These are phyloP conservation scores for Galeopterus variegatus DNA, from an alignment of 2,113 vertebrate species.

Conservation along the genomic window DNA sequence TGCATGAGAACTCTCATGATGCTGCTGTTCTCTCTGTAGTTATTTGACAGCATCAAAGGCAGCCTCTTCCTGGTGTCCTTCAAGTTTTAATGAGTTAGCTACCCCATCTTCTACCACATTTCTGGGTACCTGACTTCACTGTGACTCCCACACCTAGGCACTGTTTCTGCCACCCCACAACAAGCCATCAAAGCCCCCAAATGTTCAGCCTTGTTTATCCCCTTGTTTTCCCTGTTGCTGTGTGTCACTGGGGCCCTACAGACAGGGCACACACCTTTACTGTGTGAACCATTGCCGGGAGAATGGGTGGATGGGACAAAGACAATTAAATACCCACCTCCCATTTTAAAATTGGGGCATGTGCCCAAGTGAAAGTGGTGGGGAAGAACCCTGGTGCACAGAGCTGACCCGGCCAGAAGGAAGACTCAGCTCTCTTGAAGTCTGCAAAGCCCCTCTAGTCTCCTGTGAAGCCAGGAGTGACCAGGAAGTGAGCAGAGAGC, in stretches of 20 bases:
- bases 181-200: neutral
- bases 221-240: neutral
- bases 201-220: rapidly evolving
- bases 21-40: neutral
- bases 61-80: conserved; percentile 6
- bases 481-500: neutral
- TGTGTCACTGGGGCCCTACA: neutral
- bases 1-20: rapidly evolving
- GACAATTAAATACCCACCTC: neutral
- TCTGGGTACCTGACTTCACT: neutral
- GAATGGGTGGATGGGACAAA: neutral
- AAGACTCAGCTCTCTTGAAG: neutral
- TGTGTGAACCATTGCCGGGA: too few relatives aligned
- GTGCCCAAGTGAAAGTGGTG: neutral
- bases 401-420: neutral
- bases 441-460: neutral
- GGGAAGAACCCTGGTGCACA: neutral
- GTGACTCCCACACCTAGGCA: neutral
- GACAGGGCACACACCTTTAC: rapidly evolving
- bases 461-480: neutral
- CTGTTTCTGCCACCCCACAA: neutral
- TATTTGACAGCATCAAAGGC: neutral
- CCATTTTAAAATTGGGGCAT: neutral
- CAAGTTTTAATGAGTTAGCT: neutral
- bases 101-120: neutral